Evolutionary conservation across 2,113 vertebrate species (phyloP), one percentile per base, ranked within the genome.

Genomic region (Misgurnus anguillicaudatus): DNA sequence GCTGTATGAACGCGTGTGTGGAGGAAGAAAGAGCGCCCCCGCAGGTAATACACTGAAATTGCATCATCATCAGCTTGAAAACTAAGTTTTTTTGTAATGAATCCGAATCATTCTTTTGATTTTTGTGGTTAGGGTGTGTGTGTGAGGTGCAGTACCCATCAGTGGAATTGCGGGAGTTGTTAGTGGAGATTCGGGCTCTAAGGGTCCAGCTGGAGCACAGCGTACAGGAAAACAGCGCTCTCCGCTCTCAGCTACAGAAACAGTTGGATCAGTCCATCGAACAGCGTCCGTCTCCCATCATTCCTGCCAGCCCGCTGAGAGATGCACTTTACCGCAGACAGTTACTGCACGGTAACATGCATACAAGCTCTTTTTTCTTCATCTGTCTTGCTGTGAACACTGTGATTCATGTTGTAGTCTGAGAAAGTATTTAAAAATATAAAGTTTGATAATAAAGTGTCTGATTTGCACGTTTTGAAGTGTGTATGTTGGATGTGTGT

Each of bases 181-280:
- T 96, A 36, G 87, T 87, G 14, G 94, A 95, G 86, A 91, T 95
- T n/a, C 88, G 85, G 75, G 92, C 90, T 80, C 89, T 95, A 48
- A 85, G 94, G 16, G 90, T 87, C 0, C 93, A 95, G 87, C 88
- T 96, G 69, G 94, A 95, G 55, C 88, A 85, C 83, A 94, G 92
- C 47, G 89, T 95, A n/a, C 93, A 94, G 80, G 93, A 92, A 87
- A 96, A 93, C 90, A 93, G 89, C 0, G 84, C 90, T 58, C 88
- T 95, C 70, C 91, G 90, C 60, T 77, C 91, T 21, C 88, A 94
- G 88, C 92, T 95, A 65, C 90, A 94, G 77, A 93, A 93, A 75
- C 94, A 95, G 87, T 82, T 96, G 85, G 92, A 71, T 38, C 47
- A 55, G 3, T 17, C 3, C 5, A 17, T 2, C 48, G 68, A 93